A percentile compares a stretch with the other conserved stretches of the same genome.
These are phyloP conservation scores for Eubucco bourcierii DNA, from an alignment of 2,113 vertebrate genomes.

Conservation along the genomic window DNA sequence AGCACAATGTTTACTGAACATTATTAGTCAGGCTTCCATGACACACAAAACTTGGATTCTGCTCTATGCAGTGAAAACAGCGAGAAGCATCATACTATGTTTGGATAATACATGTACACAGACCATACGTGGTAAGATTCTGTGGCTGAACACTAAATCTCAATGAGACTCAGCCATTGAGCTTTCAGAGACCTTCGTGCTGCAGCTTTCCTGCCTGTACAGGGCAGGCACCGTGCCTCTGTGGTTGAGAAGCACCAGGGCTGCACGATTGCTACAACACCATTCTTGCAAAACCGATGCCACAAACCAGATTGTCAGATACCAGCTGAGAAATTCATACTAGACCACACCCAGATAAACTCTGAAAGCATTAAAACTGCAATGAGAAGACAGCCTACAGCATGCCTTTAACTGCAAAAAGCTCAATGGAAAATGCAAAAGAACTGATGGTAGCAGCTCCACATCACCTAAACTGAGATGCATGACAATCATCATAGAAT, in stretches of 20 bases:
- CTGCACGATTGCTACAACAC: constrained; percentile 7
- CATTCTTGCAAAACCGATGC: constrained; percentile 59
- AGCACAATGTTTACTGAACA: not conserved
- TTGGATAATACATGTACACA: not conserved
- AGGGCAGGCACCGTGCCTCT: accelerated
- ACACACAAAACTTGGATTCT: not conserved
- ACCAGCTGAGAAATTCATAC: constrained; percentile 37
- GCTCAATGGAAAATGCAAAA: not conserved
- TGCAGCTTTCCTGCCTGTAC: not conserved
- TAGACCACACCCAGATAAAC: constrained; percentile 48
- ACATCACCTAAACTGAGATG: not conserved
- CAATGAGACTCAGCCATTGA: not conserved
- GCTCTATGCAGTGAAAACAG: not conserved
- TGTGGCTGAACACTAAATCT: not conserved
- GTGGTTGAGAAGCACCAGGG: not conserved
- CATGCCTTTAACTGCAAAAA: not conserved
- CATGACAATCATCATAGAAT: not conserved
- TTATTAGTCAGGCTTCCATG: not conserved
- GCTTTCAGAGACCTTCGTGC: not conserved
- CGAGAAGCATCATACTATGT: not conserved
- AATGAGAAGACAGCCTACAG: not conserved
- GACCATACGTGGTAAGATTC: not conserved
- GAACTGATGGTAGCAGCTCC: not conserved
- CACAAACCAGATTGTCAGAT: constrained; percentile 63
- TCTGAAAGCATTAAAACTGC: not conserved